Percentiles rank a stretch among this genome's conserved stretches.
These are phyloP conservation scores for Atrichornis clamosus DNA, from an alignment of 2,113 vertebrate species.

Conservation along the genomic window DNA sequence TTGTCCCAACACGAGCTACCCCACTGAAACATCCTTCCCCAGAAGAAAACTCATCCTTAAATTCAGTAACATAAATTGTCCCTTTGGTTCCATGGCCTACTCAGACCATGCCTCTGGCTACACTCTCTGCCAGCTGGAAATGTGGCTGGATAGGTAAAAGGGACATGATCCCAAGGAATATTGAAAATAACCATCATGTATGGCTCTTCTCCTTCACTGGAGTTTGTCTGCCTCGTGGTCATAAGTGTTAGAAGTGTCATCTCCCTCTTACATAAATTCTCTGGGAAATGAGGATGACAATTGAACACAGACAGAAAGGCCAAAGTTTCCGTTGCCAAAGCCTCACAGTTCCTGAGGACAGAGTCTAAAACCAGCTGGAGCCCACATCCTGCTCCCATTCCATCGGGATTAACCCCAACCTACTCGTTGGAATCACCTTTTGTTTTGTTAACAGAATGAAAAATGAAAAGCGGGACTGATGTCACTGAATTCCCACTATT, in stretches of 20 bases:
- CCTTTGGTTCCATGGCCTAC: neutral
- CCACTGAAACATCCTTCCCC: neutral
- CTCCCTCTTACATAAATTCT: neutral
- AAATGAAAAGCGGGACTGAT: rapidly evolving
- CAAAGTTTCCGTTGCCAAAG: neutral
- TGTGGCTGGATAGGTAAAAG: neutral
- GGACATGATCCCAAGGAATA: neutral
- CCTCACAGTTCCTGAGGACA: neutral
- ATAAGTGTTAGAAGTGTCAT: neutral
- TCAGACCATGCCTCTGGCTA: neutral
- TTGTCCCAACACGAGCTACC: neutral
- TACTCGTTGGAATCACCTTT: neutral
- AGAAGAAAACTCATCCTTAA: neutral
- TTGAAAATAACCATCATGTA: neutral
- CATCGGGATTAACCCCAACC: neutral
- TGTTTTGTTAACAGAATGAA: neutral
- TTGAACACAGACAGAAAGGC: neutral
- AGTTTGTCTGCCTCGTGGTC: neutral
- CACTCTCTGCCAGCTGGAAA: neutral
- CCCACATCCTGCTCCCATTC: neutral
- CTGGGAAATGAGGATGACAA: neutral
- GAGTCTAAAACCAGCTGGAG: neutral
- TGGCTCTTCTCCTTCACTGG: neutral
- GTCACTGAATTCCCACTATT: neutral
- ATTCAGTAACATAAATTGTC: neutral